Percentiles rank a stretch among this genome's conserved stretches.
These are phyloP conservation scores for Bugulina stolonifera DNA, from an alignment of 2,888 invertebrate species.

Conservation along the genomic window DNA sequence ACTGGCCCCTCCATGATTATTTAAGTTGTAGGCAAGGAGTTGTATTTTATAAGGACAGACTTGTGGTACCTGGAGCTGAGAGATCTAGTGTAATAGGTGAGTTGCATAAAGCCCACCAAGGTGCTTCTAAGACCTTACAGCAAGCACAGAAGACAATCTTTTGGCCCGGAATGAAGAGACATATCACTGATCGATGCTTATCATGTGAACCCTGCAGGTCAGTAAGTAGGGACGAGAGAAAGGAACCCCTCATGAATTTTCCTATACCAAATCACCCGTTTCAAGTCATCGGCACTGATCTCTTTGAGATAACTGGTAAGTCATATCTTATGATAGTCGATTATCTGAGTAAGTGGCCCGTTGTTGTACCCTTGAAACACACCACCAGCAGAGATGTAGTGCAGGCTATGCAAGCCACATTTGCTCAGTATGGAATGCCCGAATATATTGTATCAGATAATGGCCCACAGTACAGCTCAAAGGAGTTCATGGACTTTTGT, in stretches of 20 bases:
- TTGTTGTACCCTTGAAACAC: background rate
- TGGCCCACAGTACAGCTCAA: background rate
- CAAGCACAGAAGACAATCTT: background rate
- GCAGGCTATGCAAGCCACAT: background rate
- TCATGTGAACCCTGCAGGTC: background rate
- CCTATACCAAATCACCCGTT: background rate
- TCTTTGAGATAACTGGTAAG: background rate
- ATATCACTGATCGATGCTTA: background rate
- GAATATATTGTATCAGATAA: background rate
- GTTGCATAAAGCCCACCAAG: background rate
- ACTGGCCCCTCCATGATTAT: background rate
- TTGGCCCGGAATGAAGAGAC: background rate
- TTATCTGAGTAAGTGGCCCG: background rate
- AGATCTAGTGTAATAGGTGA: background rate
- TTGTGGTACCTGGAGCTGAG: background rate
- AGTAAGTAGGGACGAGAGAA: background rate
- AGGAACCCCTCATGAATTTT: background rate
- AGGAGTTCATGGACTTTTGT: background rate
- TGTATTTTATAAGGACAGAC: background rate
- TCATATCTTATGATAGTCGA: background rate
- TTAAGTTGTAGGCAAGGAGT: background rate
- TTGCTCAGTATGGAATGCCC: background rate
- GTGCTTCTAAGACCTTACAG: background rate
- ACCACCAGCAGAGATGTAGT: background rate
- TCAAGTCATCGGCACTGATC: background rate